Evolutionary conservation across 2,888 invertebrate species (phyloP).

Genomic region (Ischnura elegans): DNA sequence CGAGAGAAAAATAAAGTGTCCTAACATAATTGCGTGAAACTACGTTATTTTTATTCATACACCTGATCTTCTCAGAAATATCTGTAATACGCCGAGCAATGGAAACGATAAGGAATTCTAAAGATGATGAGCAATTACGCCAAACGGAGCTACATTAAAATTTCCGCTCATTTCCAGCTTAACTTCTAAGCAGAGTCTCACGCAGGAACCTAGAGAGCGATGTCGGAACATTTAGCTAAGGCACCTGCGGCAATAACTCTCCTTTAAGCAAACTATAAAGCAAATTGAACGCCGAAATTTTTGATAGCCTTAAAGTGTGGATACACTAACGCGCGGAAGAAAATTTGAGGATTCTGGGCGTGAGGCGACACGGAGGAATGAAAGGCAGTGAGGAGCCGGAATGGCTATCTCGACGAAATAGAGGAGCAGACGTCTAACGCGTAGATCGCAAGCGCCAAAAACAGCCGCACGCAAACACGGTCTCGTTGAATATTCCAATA

Average conservation of each 20-base stretch:
- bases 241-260: background rate
- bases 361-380: background rate
- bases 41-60: no score
- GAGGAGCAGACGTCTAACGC: background rate
- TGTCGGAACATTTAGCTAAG: background rate
- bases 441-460: background rate
- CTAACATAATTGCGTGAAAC: no score
- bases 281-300: background rate
- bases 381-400: background rate
- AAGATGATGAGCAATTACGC: no score
- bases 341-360: background rate
- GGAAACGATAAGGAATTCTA: no score
- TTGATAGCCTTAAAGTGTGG: background rate
- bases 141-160: background rate
- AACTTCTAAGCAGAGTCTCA: background rate
- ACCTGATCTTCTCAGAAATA: no score
- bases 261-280: background rate
- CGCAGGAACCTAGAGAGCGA: background rate
- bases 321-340: background rate
- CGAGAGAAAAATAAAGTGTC: no score
- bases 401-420: background rate
- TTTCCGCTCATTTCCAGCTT: background rate
- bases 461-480: background rate
- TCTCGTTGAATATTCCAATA: slow-evolving; percentile 6
- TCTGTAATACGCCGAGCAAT: no score